phyloP scores from a whole-genome alignment of 2,888 invertebrate species.

The Harpalus rubripes region DNA sequence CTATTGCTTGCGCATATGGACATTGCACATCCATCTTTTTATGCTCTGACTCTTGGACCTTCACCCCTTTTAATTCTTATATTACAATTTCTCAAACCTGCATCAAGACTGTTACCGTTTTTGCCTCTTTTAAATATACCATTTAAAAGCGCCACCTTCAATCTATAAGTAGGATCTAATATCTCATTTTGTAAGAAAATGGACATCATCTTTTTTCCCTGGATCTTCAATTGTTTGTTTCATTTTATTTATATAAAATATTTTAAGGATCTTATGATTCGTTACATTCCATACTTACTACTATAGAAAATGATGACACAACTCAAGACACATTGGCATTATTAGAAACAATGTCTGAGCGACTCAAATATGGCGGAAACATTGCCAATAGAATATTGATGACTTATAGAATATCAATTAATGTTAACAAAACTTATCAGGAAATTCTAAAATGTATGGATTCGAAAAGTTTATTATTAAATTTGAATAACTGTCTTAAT shows the following conservation, averaged over 20 bases:
- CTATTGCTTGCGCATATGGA: no score
- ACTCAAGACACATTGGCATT: conserved; percentile 74
- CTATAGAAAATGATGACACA: conserved; percentile 73
- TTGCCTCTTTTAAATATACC: no score
- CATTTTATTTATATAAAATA: conserved; percentile 8
- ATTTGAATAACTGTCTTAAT: conserved; percentile 76
- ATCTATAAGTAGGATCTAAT: no score
- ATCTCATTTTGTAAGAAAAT: no score
- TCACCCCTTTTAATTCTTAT: no score
- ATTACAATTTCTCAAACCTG: no score
- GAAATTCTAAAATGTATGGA: conserved; percentile 79
- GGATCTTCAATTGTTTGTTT: no score
- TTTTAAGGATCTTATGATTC: conserved; percentile 65
- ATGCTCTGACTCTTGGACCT: no score
- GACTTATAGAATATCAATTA: conserved; percentile 80
- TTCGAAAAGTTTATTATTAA: conserved; percentile 77
- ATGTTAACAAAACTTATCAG: conserved; percentile 80
- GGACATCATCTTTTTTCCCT: no score
- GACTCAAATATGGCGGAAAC: conserved; percentile 79
- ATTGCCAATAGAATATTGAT: conserved; percentile 80
- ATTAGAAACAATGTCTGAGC: conserved; percentile 78
- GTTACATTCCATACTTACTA: conserved; percentile 73
- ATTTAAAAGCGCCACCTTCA: no score
- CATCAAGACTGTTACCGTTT: no score
- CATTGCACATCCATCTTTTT: no score